Evolutionary conservation across 53 echinoderm and acorn worm genomes (phyloP).

Genomic region (Echinometra lucunter): DNA sequence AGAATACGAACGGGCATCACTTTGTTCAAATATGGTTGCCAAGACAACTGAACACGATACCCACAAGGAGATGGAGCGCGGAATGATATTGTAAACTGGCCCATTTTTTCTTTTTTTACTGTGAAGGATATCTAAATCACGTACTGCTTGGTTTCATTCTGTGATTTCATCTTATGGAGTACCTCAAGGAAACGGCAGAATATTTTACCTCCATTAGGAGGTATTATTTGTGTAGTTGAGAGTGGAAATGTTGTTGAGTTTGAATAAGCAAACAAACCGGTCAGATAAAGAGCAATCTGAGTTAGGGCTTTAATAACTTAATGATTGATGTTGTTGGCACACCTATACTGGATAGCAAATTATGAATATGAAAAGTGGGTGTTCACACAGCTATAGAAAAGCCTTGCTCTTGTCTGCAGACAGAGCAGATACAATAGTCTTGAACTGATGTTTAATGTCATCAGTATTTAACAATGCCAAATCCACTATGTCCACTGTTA

Average conservation of each 20-base stretch:
- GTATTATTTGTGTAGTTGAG: not conserved
- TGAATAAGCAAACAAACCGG: slow-evolving; percentile 40
- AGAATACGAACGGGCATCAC: slow-evolving; percentile 60
- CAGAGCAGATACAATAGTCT: not conserved
- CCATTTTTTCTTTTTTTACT: slow-evolving; percentile 14
- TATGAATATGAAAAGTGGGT: not conserved
- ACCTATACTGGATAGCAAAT: not conserved
- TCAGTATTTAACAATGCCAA: no score
- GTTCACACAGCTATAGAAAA: not conserved
- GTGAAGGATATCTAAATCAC: slow-evolving; percentile 8
- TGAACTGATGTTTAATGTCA: no score
- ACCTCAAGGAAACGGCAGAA: not conserved
- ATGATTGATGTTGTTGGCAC: slow-evolving; percentile 1
- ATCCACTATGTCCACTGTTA: no score
- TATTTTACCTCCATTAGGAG: not conserved
- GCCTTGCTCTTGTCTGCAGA: not conserved
- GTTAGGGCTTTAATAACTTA: not conserved
- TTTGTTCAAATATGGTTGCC: slow-evolving; percentile 67
- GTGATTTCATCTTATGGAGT: not conserved
- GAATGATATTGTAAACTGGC: slow-evolving; percentile 60
- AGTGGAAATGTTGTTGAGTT: not conserved
- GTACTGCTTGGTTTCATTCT: not conserved
- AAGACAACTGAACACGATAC: slow-evolving; percentile 57
- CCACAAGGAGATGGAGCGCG: slow-evolving; percentile 40
- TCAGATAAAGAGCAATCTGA: not conserved